Base-by-base conservation (phyloP, 1,140 invertebrate genomes). In the Eurytemora carolleeae region DNA sequence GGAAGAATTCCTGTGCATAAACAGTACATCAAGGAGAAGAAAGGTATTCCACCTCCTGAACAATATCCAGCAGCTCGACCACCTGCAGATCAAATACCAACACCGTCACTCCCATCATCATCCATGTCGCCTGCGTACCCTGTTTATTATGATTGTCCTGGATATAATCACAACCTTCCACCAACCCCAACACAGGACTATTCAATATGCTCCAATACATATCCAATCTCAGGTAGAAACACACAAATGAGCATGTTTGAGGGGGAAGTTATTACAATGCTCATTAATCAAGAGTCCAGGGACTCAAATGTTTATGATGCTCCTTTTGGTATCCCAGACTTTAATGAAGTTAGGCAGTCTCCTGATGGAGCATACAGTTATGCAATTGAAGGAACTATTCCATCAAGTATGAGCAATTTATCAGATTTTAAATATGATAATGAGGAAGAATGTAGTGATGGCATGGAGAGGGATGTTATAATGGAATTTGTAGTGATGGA, bases 361-460 rank as follows among this genome's bases (percentile, higher is more conserved):
- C 55, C 55, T 19, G 55, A 57, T 23, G 55, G 55, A 18, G 55
- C 55, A 16, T 23, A 19, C 19, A 57, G 55, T 23, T 57, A 21
- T 21, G 55, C 23, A 2, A 57, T 57, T n/a, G 24, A 57, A n/a
- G 55, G 55, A 19, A 17, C 31, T n/a, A n/a, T n/a, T n/a, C 7
- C 7, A n/a, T 44, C 31, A 7, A 44, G 31, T n/a, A 44, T 44
- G 31, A 44, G 31, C 31, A 44, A 44, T n/a, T 12, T 44, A 44
- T 44, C 31, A 7, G 31, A 44, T n/a, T n/a, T 44, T 7, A 44
- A 44, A n/a, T 44, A 44, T 44, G 31, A 44, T n/a, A 7, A 44
- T n/a, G 31, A 44, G 31, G 31, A 44, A n/a, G 31, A 44, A n/a
- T 12, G 7, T n/a, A 12, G 7, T n/a, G n/a, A 12, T n/a, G n/a